Percentiles rank a stretch among this genome's conserved stretches.
These are phyloP conservation scores for Nyctibius grandis DNA, from an alignment of 2,797 vertebrate genomes.

Conservation along the genomic window DNA sequence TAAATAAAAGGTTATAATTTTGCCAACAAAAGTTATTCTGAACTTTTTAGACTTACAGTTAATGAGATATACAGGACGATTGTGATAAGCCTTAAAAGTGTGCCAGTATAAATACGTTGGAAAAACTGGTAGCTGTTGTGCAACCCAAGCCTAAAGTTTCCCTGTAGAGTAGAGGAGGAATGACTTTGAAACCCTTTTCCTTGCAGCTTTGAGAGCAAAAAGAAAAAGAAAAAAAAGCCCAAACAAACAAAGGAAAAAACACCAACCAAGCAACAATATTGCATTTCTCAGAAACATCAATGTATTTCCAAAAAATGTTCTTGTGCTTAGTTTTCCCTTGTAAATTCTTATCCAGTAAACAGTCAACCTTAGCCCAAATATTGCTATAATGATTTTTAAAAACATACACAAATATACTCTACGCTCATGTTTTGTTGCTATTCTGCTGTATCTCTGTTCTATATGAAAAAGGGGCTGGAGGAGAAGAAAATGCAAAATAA, in stretches of 20 bases:
- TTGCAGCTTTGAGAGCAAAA: neutral
- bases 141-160: neutral
- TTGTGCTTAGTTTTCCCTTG: slow-evolving; percentile 25
- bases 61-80: neutral
- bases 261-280: neutral
- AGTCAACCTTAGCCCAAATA: slow-evolving; percentile 37
- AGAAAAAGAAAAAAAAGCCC: neutral
- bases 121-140: neutral
- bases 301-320: slow-evolving; percentile 1
- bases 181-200: neutral
- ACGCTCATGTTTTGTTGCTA: neutral
- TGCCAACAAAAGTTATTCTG: neutral
- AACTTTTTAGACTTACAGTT: neutral
- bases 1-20: neutral
- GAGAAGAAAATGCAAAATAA: slow-evolving; percentile 12
- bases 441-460: neutral
- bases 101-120: neutral
- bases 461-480: neutral
- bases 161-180: neutral
- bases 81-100: neutral
- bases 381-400: slow-evolving; percentile 3
- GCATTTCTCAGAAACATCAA: neutral
- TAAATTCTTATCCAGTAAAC: slow-evolving; percentile 42
- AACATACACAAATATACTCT: neutral
- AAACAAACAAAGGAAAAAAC: neutral